A percentile compares a stretch with the other conserved stretches of the same genome.
Conservation (phyloP, 2,113 vertebrate genomes). For the Panthera uncia region DNA sequence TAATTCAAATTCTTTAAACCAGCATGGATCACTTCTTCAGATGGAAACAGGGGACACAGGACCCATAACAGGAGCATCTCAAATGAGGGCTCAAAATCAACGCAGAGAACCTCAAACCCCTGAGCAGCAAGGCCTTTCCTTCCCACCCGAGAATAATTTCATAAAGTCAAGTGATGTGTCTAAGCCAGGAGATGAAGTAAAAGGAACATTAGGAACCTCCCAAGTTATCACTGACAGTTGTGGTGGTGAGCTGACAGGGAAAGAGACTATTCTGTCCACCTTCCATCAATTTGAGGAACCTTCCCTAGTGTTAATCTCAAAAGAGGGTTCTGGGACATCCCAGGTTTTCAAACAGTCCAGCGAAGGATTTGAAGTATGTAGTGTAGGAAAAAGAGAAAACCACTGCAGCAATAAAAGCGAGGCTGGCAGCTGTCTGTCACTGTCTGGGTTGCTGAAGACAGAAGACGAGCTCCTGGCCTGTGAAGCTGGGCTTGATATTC, state of each 20-base stretch:
- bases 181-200: constrained; percentile 54
- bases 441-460: constrained; percentile 72
- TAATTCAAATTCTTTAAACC: constrained; percentile 42
- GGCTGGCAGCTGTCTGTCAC: constrained; percentile 66
- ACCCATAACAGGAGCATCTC: neutral
- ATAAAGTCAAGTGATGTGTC: constrained; percentile 54
- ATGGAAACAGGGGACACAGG: constrained; percentile 44
- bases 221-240: constrained; percentile 27
- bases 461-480: constrained; percentile 70
- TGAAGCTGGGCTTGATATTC: constrained; percentile 76
- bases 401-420: neutral
- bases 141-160: constrained; percentile 62
- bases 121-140: constrained; percentile 65
- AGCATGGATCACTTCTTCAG: constrained; percentile 63
- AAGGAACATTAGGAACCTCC: constrained; percentile 47
- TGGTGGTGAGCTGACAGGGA: constrained; percentile 46
- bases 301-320: constrained; percentile 33
- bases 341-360: constrained; percentile 39
- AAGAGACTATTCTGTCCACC: neutral
- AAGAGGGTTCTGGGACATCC: constrained; percentile 60
- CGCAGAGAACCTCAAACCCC: constrained; percentile 40
- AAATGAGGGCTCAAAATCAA: constrained; percentile 62
- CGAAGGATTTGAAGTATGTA: constrained; percentile 59
- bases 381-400: constrained; percentile 60
- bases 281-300: constrained; percentile 62